Evolutionary conservation across 2,113 vertebrate genomes (phyloP), one percentile per base, ranked within the genome.

Genomic region (Columbina picui): DNA sequence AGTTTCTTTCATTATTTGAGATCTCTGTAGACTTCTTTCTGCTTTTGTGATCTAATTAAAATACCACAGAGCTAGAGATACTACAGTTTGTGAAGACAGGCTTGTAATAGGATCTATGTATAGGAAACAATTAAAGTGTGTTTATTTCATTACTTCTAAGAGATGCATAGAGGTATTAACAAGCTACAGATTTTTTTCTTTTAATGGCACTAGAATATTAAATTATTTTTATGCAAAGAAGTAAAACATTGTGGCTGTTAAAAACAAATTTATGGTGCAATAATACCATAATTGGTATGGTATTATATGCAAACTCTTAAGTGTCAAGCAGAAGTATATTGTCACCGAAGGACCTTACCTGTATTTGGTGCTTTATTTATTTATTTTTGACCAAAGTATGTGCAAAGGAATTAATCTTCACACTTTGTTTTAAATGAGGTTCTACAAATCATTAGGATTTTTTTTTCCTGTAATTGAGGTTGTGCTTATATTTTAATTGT

Each of bases 41-140:
- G 22, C 11, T 78, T 92, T 93, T 95, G 49, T 94, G 74, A 67
- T n/a, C 43, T 85, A 93, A 93, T 95, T 93, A 91, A 89, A 89
- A 90, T 56, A 84, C 14, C 32, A 77, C 68, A 65, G 41, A 83
- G 5, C 30, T 52, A 39, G 73, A 84, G 79, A 60, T 39, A 17
- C 7, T 84, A 12, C 65, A 41, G 14, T 49, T 76, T 82, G 6
- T 50, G 50, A 90, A 95, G 86, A 89, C 17, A 26, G 81, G 77
- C n/a, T 45, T 93, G 11, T 47, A 80, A 70, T 22, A 77, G 9
- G 27, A 69, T 50, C 45, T 32, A 2, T 53, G 75, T 11, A 55
- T 2, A 65, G n/a, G 49, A 73, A 85, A 49, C 13, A 47, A 43
- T 56, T 32, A n/a, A 39, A 68, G 4, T 49, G 4, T 17, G 10